Evolutionary conservation across 2,113 vertebrate genomes (phyloP).

Genomic region (Myotis yumanensis): DNA sequence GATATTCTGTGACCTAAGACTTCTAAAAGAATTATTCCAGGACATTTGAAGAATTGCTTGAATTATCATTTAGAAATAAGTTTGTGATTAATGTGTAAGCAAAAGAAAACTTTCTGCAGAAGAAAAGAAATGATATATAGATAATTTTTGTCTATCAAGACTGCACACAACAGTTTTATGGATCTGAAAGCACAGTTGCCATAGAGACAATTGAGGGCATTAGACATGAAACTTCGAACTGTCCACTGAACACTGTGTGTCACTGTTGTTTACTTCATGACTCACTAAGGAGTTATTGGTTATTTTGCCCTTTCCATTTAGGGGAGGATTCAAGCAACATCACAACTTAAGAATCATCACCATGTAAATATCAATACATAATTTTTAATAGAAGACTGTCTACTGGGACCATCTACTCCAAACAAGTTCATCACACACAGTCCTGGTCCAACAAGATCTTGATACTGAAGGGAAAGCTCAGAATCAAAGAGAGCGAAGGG

Average conservation of each 20-base stretch:
- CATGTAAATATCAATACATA: neutral
- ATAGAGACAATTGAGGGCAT: neutral
- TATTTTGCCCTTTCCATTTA: neutral
- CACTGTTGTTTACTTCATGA: neutral
- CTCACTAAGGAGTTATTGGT: neutral
- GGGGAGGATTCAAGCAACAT: neutral
- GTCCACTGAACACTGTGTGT: too few relatives aligned
- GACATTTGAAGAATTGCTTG: neutral
- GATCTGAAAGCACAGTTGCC: neutral
- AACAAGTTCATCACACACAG: neutral
- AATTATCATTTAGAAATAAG: neutral
- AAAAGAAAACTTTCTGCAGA: neutral
- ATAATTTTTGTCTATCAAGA: neutral
- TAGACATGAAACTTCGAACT: neutral
- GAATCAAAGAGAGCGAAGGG: neutral
- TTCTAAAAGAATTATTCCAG: neutral
- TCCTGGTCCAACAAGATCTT: neutral
- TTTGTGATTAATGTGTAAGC: neutral
- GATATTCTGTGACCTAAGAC: neutral
- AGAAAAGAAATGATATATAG: neutral
- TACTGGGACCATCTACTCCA: neutral
- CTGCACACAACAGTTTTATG: neutral
- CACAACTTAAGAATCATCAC: neutral
- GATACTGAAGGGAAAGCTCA: neutral
- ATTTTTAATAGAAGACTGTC: neutral